Evolutionary conservation across 2,888 invertebrate species (phyloP).

Genomic region (Pilophorus perplexus): DNA sequence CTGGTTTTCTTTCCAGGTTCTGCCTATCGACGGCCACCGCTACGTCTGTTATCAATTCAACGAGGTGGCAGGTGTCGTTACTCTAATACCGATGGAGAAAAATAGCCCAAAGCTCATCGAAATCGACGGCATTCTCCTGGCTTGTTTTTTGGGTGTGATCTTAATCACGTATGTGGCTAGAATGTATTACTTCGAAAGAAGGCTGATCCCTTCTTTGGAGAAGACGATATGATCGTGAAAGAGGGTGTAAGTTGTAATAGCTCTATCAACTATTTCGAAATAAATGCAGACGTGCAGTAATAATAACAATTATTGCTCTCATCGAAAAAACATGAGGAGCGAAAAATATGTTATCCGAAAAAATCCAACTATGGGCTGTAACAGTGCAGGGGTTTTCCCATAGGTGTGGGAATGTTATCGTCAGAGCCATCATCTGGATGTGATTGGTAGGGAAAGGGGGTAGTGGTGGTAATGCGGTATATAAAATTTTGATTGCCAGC

Average conservation of each 20-base stretch:
- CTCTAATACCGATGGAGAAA: conserved; percentile 1
- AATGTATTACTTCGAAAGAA: background rate
- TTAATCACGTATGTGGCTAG: background rate
- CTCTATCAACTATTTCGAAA: no score
- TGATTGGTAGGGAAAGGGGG: conserved; percentile 26
- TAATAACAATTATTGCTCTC: no score
- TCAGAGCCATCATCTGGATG: conserved; percentile 20
- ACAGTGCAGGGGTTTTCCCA: no score
- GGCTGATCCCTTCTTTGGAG: background rate
- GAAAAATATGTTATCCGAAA: no score
- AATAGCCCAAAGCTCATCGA: background rate
- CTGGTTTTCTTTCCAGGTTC: background rate
- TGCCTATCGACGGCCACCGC: background rate
- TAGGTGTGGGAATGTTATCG: conserved; percentile 15
- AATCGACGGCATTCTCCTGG: background rate
- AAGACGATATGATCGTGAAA: no score
- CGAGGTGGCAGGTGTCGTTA: conserved; percentile 4
- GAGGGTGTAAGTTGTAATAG: no score
- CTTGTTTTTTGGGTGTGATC: background rate
- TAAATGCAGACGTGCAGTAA: no score
- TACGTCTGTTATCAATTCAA: conserved; percentile 16
- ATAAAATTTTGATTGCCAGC: conserved; percentile 35
- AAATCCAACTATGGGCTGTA: no score
- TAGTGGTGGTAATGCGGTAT: conserved; percentile 30
- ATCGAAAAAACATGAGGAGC: background rate